Evolutionary conservation across 2,113 vertebrate genomes (phyloP), one percentile per base, ranked within the genome.

Genomic region (Siphamia tubifer): DNA sequence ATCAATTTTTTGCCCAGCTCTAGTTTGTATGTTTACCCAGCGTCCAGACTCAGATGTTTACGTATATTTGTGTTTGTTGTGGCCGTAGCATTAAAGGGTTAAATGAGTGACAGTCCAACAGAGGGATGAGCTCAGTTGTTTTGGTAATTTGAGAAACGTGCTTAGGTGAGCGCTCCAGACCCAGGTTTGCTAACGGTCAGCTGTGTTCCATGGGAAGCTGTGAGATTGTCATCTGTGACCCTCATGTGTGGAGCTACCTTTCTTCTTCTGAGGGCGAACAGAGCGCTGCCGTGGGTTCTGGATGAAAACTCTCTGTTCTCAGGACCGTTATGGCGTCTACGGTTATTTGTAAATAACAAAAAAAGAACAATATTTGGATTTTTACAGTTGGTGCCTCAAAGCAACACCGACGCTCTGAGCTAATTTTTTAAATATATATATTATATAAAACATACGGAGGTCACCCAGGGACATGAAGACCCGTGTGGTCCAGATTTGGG

Each of bases 401-500:
- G 19, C 30, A 12, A 28, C 34, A 44, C 7, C 0, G 47, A 2
- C 3, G 16, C 4, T 6, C 8, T 36, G 3, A 23, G 10, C 24
- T 32, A 49, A 9, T 1, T 17, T 3, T 12, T 3, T 20, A 12
- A 16, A n/a, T n/a, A n/a, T n/a, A n/a, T n/a, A n/a, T n/a, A n/a
- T n/a, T n/a, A 19, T 45, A 12, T 13, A 20, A 36, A 39, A n/a
- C 30, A 19, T 36, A 19, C 2, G 16, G 0, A 24, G 35, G 8
- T 34, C 30, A 10, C 8, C 4, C 24, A 16, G 6, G 1, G 25
- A 43, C 15, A 93, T 94, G 92, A 63, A 85, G 57, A 77, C 90
- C 55, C 84, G 91, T 11, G 90, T 84, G 31, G 81, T 90, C 45
- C 92, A 98, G 91, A 95, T 98, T 68, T 92, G 94, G 84, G 96